Evolutionary conservation across 2,888 invertebrate genomes (phyloP).

Genomic region (Drosophila prostipennis): DNA sequence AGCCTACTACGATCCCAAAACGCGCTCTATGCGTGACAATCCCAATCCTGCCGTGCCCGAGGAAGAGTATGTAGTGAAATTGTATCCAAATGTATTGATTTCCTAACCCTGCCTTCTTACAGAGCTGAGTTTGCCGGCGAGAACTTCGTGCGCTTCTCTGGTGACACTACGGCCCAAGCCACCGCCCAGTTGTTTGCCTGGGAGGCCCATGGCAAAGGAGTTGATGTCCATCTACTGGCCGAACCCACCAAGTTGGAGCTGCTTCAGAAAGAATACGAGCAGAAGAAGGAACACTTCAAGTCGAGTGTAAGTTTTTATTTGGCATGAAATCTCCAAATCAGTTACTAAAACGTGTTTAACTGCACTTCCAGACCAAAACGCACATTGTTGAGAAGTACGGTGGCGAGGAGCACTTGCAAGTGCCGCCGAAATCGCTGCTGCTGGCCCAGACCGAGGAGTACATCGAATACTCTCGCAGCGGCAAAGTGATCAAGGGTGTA

Average conservation of each 20-base stretch:
- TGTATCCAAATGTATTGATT: not conserved
- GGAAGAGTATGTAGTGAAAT: constrained; percentile 84
- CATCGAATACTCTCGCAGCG: constrained; percentile 96
- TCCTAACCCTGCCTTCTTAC: not conserved
- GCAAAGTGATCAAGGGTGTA: constrained; percentile 93
- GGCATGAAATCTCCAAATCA: fast-evolving
- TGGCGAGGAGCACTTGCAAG: constrained; percentile 95
- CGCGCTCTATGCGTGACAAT: constrained; percentile 98
- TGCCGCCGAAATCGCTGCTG: constrained; percentile 92
- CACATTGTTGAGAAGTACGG: constrained; percentile 97
- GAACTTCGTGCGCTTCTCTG: constrained; percentile 97
- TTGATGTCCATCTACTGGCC: constrained; percentile 97
- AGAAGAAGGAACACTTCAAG: constrained; percentile 95
- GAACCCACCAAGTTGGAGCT: constrained; percentile 99
- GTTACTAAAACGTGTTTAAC: not conserved
- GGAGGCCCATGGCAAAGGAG: constrained; percentile 97
- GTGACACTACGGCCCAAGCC: constrained; percentile 96
- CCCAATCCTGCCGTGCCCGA: constrained; percentile 89
- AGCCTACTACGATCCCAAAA: constrained; percentile 99
- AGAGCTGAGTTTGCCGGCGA: constrained; percentile 94
- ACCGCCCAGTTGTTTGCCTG: constrained; percentile 98
- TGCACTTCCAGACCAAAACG: constrained; percentile 87
- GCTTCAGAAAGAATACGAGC: constrained; percentile 94
- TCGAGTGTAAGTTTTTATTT: constrained; percentile 83
- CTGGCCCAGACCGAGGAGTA: constrained; percentile 98